These are phyloP conservation scores for Cryptomyrus ogoouensis DNA, from an alignment of 2,113 vertebrate species.

Conservation along the genomic window DNA sequence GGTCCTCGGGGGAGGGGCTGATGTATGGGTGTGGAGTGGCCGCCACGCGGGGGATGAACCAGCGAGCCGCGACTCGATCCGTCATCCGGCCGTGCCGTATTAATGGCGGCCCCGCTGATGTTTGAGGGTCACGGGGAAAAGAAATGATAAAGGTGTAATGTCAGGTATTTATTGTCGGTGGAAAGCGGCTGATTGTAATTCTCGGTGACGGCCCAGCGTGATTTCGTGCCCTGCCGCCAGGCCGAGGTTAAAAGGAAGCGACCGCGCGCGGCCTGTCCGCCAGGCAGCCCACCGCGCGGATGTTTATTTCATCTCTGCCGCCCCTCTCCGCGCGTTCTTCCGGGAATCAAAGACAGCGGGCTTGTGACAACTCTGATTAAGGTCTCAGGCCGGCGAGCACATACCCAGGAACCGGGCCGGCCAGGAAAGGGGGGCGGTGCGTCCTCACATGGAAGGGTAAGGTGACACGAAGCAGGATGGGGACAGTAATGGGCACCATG, in stretches of 20 bases:
- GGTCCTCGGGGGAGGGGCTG: constrained; percentile 27
- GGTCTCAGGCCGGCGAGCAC: background rate
- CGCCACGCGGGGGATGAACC: constrained; percentile 55
- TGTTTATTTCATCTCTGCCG: background rate
- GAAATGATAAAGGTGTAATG: constrained; percentile 60
- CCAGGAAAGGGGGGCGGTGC: background rate
- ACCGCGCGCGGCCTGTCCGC: background rate
- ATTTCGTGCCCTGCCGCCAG: constrained; percentile 40
- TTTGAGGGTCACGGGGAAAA: constrained; percentile 58
- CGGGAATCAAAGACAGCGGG: background rate
- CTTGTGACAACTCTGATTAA: background rate
- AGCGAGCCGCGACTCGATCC: constrained; percentile 62
- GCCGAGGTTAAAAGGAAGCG: background rate
- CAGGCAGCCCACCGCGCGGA: background rate
- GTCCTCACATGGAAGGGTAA: background rate
- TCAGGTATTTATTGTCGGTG: constrained; percentile 61
- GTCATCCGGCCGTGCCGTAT: constrained; percentile 62
- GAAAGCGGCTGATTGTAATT: constrained; percentile 57
- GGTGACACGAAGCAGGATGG: background rate
- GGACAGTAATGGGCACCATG: background rate
- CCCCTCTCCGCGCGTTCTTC: background rate
- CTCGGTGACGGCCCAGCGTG: constrained; percentile 53
- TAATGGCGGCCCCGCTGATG: constrained; percentile 64
- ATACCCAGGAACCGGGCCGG: background rate
- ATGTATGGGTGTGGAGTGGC: constrained; percentile 59